Evolutionary conservation across 1,140 invertebrate genomes (phyloP).

Genomic region (Microplitis demolitor): DNA sequence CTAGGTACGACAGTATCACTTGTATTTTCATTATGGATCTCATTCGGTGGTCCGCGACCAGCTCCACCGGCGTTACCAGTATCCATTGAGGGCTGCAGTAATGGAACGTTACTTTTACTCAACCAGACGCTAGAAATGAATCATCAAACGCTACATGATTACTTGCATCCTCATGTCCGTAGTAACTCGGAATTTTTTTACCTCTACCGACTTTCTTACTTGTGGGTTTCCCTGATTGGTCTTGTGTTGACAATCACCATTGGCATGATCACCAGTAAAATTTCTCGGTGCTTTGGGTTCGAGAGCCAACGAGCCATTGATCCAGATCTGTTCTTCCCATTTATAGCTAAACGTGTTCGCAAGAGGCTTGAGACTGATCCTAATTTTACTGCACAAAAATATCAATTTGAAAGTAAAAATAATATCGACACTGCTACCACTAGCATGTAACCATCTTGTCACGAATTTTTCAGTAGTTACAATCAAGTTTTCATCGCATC

Average conservation of each 20-base stretch:
- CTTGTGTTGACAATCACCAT: constrained; percentile 69
- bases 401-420: constrained; percentile 27
- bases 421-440: constrained; percentile 66
- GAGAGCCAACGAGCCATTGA: constrained; percentile 48
- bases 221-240: constrained; percentile 82
- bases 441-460: constrained; percentile 20
- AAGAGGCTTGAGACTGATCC: constrained; percentile 21
- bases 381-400: constrained; percentile 23
- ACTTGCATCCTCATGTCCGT: no score
- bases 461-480: no score
- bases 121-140: no score
- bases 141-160: no score
- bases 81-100: constrained; percentile 33
- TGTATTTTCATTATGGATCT: constrained; percentile 79
- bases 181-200: constrained; percentile 42
- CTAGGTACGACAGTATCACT: constrained; percentile 70
- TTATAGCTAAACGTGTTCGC: constrained; percentile 61
- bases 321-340: constrained; percentile 70
- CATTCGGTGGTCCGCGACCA: constrained; percentile 81
- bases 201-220: constrained; percentile 80
- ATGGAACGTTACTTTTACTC: not conserved
- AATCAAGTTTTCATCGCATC: no score
- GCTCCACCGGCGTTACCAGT: constrained; percentile 35
- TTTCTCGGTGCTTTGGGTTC: constrained; percentile 35
- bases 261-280: constrained; percentile 67